Evolutionary conservation across 30 jellyfish, hydroid and myxozoan species (phyloP).

Genomic region (Aurelia coerulea): DNA sequence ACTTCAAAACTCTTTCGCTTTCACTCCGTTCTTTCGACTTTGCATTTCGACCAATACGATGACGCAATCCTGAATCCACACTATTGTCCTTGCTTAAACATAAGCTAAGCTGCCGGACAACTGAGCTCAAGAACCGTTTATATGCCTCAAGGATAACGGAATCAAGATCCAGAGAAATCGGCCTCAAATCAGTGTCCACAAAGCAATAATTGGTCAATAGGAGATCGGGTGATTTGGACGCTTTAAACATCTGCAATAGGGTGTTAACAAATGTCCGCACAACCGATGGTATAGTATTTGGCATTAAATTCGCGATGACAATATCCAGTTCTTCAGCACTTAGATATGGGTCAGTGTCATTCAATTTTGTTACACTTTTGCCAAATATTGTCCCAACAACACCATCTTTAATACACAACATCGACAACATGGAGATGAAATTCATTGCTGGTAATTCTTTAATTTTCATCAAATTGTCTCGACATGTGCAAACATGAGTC

Average conservation of each 20-base stretch:
- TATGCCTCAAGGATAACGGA: not conserved
- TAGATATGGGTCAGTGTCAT: not conserved
- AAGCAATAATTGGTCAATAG: not conserved
- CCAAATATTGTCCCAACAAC: conserved; percentile 32
- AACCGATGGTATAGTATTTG: conserved; percentile 32
- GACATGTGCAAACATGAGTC: not conserved
- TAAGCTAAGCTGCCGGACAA: conserved; percentile 82
- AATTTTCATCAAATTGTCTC: not conserved
- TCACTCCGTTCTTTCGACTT: conserved; percentile 53
- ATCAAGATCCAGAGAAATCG: not conserved
- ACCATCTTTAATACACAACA: not conserved
- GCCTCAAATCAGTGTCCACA: not conserved
- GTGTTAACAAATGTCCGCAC: conserved; percentile 20
- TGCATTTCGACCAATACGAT: conserved; percentile 77
- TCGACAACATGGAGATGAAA: conserved; percentile 11
- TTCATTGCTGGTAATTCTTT: conserved; percentile 6
- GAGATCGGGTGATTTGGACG: not conserved
- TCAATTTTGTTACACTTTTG: not conserved
- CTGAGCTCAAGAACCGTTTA: conserved; percentile 85
- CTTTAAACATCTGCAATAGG: not conserved
- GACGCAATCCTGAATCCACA: conserved; percentile 48
- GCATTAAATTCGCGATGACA: conserved; percentile 7
- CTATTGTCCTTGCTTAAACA: conserved; percentile 68
- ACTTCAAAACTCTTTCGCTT: conserved; percentile 55
- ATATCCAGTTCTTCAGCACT: conserved; percentile 19